Evolutionary conservation across 2,113 vertebrate species (phyloP).

Genomic region (Pterocles gutturalis): DNA sequence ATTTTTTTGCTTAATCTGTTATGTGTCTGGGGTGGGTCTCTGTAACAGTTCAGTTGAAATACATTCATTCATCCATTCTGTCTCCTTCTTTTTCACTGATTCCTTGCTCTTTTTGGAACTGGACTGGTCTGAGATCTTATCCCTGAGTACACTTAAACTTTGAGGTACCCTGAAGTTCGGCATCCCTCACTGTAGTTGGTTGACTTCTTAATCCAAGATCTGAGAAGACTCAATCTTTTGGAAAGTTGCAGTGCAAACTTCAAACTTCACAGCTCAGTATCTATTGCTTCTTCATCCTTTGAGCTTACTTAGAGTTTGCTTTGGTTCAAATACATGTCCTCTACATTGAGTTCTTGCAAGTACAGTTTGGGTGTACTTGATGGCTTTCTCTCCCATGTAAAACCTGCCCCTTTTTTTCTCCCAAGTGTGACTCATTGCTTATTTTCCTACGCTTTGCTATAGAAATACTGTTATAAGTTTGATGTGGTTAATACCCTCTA

Average conservation of each 20-base stretch:
- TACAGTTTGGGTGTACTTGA: background rate
- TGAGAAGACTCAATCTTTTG: background rate
- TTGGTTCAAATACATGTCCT: accelerated
- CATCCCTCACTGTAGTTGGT: background rate
- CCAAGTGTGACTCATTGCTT: background rate
- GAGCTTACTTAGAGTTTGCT: background rate
- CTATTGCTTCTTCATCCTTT: background rate
- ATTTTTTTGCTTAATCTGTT: background rate
- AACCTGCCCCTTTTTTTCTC: background rate
- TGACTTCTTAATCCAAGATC: background rate
- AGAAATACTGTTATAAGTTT: background rate
- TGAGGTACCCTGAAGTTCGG: background rate
- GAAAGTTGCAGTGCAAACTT: background rate
- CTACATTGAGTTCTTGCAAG: background rate
- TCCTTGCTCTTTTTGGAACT: background rate
- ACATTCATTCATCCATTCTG: background rate
- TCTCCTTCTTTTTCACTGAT: background rate
- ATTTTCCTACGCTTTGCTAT: background rate
- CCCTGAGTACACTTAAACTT: background rate
- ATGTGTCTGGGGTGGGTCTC: background rate
- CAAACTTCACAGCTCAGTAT: background rate
- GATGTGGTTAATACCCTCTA: background rate
- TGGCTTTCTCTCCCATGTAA: background rate
- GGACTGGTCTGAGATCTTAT: background rate
- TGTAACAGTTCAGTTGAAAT: background rate